phyloP scores from a whole-genome alignment of 2,797 vertebrate genomes.

The Hydrophis major region DNA sequence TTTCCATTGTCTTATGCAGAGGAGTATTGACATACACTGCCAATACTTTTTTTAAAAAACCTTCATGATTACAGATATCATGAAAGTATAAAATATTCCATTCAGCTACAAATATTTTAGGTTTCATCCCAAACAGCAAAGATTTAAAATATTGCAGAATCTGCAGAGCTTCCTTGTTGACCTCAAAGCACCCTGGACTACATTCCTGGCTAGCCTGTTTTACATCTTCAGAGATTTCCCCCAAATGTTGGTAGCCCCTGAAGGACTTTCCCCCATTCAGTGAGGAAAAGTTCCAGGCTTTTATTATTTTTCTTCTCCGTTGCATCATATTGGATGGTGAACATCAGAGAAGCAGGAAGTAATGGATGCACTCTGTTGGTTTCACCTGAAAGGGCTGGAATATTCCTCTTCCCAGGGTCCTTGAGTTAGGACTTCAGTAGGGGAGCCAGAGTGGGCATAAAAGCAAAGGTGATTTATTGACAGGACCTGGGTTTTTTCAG shows the following conservation, averaged over 20 bases:
- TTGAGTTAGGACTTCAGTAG: conserved; percentile 21
- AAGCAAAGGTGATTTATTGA: conserved; percentile 27
- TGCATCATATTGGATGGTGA: background rate
- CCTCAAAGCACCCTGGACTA: background rate
- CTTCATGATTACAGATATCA: background rate
- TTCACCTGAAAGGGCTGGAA: background rate
- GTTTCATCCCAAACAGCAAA: background rate
- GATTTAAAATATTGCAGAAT: background rate
- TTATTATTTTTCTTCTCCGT: background rate
- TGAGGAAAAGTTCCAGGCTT: background rate
- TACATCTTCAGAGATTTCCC: background rate
- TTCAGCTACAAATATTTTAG: background rate
- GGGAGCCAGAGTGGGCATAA: conserved; percentile 23
- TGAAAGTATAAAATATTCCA: background rate
- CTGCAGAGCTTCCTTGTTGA: background rate
- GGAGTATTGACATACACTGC: background rate
- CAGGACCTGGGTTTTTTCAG: conserved; percentile 38
- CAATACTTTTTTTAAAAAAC: background rate
- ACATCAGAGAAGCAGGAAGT: background rate
- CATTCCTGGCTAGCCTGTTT: background rate
- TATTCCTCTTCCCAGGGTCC: conserved; percentile 13
- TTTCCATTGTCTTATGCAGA: background rate
- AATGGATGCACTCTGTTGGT: background rate
- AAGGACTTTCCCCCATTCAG: background rate
- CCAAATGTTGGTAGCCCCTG: background rate